Conservation (phyloP, 2,888 invertebrate genomes). For the Teleiodes luculella region DNA sequence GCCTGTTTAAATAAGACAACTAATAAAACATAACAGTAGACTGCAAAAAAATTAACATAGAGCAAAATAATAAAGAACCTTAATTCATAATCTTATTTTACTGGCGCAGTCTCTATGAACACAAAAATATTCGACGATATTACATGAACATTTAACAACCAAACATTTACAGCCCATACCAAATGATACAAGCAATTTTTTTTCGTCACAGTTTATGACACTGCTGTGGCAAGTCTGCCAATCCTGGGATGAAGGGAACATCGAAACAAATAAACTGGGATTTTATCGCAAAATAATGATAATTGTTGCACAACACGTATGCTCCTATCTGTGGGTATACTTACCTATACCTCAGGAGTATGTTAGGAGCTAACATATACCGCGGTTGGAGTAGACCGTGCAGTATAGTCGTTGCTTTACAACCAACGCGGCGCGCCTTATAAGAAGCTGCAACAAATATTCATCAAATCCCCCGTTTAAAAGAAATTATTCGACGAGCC, state of each 20-base stretch:
- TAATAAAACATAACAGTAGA: too few species aligned
- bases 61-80: too few species aligned
- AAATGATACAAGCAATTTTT: neutral
- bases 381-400: constrained; percentile 9
- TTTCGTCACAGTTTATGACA: neutral
- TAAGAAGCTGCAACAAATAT: constrained; percentile 77
- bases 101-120: too few species aligned
- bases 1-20: too few species aligned
- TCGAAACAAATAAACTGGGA: neutral
- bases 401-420: constrained; percentile 7
- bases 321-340: constrained; percentile 22
- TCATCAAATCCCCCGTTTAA: constrained; percentile 72
- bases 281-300: neutral
- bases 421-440: constrained; percentile 45
- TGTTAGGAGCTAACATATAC: constrained; percentile 9
- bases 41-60: too few species aligned
- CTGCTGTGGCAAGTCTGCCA: neutral
- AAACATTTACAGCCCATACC: neutral
- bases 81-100: too few species aligned
- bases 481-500: constrained; percentile 57
- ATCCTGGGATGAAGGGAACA: neutral
- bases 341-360: constrained; percentile 51
- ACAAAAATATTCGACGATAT: too few species aligned
- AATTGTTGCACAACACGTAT: neutral
- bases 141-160: too few species aligned